A percentile compares a stretch with the other conserved stretches of the same genome.
Evolutionary conservation across 2,113 vertebrate genomes (phyloP).

Genomic region (Rhodinocichla rosea): DNA sequence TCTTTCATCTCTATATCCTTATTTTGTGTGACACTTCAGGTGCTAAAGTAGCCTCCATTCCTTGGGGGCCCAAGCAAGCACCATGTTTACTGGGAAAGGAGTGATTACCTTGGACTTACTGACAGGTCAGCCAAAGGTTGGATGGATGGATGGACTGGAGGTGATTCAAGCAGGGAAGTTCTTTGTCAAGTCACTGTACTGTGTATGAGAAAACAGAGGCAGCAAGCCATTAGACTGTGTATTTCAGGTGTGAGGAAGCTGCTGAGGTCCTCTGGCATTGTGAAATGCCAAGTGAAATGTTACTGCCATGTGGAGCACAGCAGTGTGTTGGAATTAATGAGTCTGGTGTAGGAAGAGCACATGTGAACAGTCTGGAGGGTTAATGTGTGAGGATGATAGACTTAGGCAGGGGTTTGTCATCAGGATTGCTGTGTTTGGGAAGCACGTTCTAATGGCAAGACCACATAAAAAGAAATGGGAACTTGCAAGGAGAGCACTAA

Average conservation of each 20-base stretch:
- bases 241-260: conserved; percentile 1
- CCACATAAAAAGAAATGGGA: not conserved
- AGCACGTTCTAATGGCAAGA: not conserved
- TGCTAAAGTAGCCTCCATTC: conserved; percentile 10
- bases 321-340: not conserved
- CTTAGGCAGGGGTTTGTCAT: not conserved
- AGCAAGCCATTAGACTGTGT: not conserved
- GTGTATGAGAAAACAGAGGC: not conserved
- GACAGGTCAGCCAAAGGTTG: not conserved
- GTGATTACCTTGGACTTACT: conserved; percentile 8
- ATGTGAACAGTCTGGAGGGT: not conserved
- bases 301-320: not conserved
- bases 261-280: not conserved
- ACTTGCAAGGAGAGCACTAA: not conserved
- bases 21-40: not conserved
- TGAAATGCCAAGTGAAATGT: conserved; percentile 3
- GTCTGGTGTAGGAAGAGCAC: not conserved
- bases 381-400: not conserved
- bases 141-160: not conserved
- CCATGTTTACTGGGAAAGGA: not conserved
- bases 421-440: not conserved
- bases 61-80: not conserved
- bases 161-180: conserved; percentile 1
- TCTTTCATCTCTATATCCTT: conserved; percentile 10
- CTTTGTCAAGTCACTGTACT: not conserved